Evolutionary conservation across 2,113 vertebrate genomes (phyloP).

Genomic region (Ceratotherium simum): DNA sequence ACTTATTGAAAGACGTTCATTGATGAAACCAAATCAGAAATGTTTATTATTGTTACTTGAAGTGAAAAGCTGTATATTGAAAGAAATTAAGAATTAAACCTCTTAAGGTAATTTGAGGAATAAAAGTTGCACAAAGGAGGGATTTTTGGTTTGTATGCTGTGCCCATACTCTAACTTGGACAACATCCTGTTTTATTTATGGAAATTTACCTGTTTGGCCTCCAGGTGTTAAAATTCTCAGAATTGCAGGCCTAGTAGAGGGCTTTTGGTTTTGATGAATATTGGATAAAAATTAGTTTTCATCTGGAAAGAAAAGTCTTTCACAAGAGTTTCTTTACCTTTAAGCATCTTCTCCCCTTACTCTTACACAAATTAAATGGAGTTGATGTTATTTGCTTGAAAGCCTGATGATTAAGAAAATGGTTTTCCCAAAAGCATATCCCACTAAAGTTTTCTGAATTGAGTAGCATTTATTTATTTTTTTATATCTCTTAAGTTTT

Average conservation of each 20-base stretch:
- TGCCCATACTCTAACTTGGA: not conserved
- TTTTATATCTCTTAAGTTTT: not conserved
- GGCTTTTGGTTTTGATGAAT: not conserved
- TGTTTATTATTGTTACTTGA: not conserved
- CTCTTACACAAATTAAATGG: not conserved
- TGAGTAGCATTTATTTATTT: not conserved
- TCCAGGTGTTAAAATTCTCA: not conserved
- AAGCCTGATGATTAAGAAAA: not conserved
- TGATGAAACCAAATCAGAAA: not conserved
- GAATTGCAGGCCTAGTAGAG: not conserved
- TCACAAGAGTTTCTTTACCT: not conserved
- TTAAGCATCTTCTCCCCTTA: not conserved
- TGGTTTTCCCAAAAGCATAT: not conserved
- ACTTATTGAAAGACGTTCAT: not conserved
- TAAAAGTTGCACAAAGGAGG: not conserved
- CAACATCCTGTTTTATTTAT: not conserved
- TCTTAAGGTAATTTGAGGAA: not conserved
- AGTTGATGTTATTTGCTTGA: not conserved
- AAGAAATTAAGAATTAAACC: not conserved
- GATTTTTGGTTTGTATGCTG: not conserved
- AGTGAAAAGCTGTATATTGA: not conserved
- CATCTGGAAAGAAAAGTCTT: not conserved
- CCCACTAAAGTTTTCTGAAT: not conserved
- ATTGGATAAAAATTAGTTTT: conserved; percentile 17
- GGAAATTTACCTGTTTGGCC: not conserved